Evolutionary conservation across 1,140 invertebrate species (phyloP).

Genomic region (Camponotus floridanus): DNA sequence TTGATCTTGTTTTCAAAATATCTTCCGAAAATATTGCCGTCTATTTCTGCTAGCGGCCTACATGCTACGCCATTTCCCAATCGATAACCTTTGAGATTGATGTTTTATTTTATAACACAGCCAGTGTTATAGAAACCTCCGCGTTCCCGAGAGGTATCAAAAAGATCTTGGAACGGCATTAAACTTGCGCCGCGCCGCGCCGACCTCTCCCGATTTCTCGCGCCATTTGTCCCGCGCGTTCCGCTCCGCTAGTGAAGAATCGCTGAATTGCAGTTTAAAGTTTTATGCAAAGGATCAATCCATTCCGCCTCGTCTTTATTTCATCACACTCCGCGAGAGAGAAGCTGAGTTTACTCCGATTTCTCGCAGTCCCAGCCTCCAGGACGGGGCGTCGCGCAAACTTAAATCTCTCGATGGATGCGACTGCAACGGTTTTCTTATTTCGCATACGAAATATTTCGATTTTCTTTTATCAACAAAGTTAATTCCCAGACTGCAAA

Average conservation of each 20-base stretch:
- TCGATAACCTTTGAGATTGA: neutral
- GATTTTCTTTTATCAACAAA: slow-evolving; percentile 2
- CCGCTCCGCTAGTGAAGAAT: slow-evolving; percentile 25
- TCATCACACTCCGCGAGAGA: slow-evolving; percentile 22
- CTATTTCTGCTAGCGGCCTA: neutral
- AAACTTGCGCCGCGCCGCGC: slow-evolving; percentile 1
- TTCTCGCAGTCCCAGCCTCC: neutral
- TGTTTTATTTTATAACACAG: neutral
- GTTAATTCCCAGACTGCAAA: neutral
- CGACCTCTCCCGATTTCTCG: slow-evolving; percentile 63
- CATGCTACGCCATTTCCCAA: neutral
- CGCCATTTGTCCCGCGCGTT: slow-evolving; percentile 65
- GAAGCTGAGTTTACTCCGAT: slow-evolving; percentile 65
- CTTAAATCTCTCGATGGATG: slow-evolving; percentile 64
- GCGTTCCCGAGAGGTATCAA: neutral
- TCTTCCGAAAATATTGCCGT: neutral
- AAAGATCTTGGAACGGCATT: slow-evolving; percentile 22
- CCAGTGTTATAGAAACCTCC: neutral
- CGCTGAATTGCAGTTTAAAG: slow-evolving; percentile 64
- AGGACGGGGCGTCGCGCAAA: slow-evolving; percentile 37
- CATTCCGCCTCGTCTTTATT: slow-evolving; percentile 54
- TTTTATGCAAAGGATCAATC: slow-evolving; percentile 72
- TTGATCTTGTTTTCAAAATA: slow-evolving; percentile 1
- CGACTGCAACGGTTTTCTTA: slow-evolving; percentile 5
- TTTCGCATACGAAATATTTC: slow-evolving; percentile 22